A percentile compares a stretch with the other conserved stretches of the same genome.
These are phyloP conservation scores for Cyprinodon tularosa DNA, from an alignment of 2,113 vertebrate species.

Conservation along the genomic window DNA sequence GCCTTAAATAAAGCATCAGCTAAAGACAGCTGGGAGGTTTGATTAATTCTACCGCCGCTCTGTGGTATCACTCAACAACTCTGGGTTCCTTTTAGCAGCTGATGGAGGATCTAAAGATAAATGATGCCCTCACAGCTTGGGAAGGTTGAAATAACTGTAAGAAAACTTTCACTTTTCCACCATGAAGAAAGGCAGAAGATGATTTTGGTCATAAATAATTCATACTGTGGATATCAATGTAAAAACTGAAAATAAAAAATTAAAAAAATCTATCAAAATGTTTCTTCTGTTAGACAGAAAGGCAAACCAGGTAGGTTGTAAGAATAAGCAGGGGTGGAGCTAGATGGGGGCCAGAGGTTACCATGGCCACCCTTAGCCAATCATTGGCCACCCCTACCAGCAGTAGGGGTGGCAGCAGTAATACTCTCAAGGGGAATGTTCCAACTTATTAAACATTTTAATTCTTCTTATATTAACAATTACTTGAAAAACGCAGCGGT, in stretches of 20 bases:
- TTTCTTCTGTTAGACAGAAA: not conserved
- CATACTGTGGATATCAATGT: not conserved
- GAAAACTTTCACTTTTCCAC: not conserved
- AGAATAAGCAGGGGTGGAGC: not conserved
- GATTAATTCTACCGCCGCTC: conserved; percentile 2
- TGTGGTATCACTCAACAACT: not conserved
- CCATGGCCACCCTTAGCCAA: too few relatives aligned
- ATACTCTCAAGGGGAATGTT: too few relatives aligned
- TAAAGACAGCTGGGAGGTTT: not conserved
- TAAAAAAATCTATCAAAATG: not conserved
- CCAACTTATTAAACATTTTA: too few relatives aligned
- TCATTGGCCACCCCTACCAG: too few relatives aligned
- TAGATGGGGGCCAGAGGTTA: too few relatives aligned
- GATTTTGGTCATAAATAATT: not conserved
- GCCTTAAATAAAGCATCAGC: conserved; percentile 2
- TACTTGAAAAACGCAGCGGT: too few relatives aligned
- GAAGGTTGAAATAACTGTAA: not conserved
- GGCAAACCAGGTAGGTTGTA: not conserved
- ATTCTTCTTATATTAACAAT: too few relatives aligned
- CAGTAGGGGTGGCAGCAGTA: too few relatives aligned
- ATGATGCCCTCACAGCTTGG: conserved; percentile 4
- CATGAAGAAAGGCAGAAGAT: not conserved
- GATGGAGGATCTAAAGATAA: conserved; percentile 17
- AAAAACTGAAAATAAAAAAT: not conserved
- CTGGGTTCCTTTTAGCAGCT: conserved; percentile 1